Evolutionary conservation across 2,797 vertebrate species (phyloP).

Genomic region (Pitangus sulphuratus): DNA sequence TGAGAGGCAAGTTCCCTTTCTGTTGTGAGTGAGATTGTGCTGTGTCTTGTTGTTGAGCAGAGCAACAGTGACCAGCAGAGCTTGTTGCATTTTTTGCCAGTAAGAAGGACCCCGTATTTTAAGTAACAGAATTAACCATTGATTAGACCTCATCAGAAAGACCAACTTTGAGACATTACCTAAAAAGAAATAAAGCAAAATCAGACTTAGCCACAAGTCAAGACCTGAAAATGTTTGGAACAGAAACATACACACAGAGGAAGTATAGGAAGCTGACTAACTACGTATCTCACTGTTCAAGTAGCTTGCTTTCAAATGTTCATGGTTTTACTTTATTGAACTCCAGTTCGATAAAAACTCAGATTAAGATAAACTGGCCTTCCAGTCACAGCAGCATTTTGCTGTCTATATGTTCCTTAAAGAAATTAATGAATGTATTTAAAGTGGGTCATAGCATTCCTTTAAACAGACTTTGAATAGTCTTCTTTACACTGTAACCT

Average conservation of each 20-base stretch:
- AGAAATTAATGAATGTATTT: neutral
- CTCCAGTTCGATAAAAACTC: neutral
- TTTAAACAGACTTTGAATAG: neutral
- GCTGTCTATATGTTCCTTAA: neutral
- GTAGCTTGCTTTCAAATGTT: neutral
- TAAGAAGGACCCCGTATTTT: neutral
- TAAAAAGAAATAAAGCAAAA: neutral
- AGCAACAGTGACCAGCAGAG: neutral
- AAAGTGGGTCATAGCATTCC: neutral
- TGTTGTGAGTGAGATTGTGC: neutral
- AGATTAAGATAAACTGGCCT: neutral
- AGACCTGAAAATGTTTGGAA: neutral
- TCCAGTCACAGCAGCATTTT: neutral
- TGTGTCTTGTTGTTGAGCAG: neutral
- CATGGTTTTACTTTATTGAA: neutral
- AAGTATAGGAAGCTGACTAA: neutral
- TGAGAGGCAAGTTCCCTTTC: constrained; percentile 83
- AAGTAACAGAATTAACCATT: neutral
- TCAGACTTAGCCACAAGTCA: neutral
- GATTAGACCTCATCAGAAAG: neutral
- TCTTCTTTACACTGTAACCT: neutral
- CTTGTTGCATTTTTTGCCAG: neutral
- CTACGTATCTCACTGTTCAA: neutral
- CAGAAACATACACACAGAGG: too few relatives aligned
- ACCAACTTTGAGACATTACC: neutral